Evolutionary conservation across 1,140 invertebrate genomes (phyloP).

Genomic region (Planococcus citri): DNA sequence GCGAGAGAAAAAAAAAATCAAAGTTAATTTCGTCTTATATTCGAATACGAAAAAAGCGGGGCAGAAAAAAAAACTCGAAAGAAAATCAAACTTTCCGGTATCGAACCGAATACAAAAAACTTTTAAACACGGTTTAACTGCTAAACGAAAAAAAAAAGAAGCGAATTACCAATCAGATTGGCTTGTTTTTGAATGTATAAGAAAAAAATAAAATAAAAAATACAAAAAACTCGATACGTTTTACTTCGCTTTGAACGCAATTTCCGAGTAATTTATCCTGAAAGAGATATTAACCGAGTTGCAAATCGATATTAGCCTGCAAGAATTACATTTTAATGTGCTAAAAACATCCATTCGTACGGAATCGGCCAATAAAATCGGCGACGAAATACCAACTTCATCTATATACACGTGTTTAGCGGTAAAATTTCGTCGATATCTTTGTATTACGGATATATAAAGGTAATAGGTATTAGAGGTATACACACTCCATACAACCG

Average conservation of each 20-base stretch:
- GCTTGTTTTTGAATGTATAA: background rate
- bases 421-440: background rate
- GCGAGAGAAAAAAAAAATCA: background rate
- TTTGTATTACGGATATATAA: no score
- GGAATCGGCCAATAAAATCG: background rate
- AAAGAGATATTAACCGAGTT: background rate
- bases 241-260: background rate
- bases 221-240: background rate
- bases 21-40: constrained; percentile 1
- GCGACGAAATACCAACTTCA: background rate
- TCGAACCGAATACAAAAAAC: no score
- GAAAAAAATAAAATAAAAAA: background rate
- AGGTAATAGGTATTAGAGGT: no score
- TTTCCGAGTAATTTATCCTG: background rate
- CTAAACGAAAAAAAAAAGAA: background rate
- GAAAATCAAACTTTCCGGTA: background rate
- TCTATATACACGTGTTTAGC: background rate
- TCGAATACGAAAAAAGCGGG: no score
- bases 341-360: background rate
- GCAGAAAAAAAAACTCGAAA: background rate
- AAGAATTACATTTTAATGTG: background rate
- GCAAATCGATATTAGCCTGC: background rate
- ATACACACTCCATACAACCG: no score
- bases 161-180: background rate
- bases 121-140: background rate